Evolutionary conservation across 2,113 vertebrate genomes (phyloP).

Genomic region (Struthio camelus): DNA sequence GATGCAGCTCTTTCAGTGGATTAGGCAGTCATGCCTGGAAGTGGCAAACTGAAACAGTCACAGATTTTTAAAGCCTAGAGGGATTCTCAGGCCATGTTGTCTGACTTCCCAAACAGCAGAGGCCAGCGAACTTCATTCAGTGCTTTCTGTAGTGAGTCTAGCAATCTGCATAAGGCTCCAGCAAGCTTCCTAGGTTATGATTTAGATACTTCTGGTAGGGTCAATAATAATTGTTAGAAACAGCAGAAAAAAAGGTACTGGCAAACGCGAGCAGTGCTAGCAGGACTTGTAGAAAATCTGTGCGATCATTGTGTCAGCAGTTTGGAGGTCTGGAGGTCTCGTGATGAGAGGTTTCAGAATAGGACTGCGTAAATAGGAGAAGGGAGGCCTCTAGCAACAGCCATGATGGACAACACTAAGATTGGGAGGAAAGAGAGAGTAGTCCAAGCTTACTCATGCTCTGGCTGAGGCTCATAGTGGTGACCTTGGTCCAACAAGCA

Average conservation of each 20-base stretch:
- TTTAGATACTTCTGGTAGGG: background rate
- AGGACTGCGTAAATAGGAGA: background rate
- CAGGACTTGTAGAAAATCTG: background rate
- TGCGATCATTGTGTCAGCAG: background rate
- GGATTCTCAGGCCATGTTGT: background rate
- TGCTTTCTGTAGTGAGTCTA: background rate
- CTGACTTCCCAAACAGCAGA: background rate
- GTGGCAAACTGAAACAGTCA: background rate
- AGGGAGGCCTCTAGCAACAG: background rate
- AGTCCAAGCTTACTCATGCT: background rate
- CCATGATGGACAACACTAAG: background rate
- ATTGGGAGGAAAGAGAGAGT: background rate
- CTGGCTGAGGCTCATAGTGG: background rate
- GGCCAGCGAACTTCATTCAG: background rate
- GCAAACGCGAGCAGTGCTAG: background rate
- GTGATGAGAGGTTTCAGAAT: conserved; percentile 13
- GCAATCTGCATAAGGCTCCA: background rate
- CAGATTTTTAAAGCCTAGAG: background rate
- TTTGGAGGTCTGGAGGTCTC: background rate
- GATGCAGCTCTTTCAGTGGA: conserved; percentile 36
- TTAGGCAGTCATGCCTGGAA: conserved; percentile 41
- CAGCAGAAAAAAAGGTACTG: background rate
- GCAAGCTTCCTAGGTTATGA: background rate
- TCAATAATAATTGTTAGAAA: background rate
- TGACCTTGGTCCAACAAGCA: background rate